Evolutionary conservation across 2,113 vertebrate genomes (phyloP).

Genomic region (Speoplatyrhinus poulsoni): DNA sequence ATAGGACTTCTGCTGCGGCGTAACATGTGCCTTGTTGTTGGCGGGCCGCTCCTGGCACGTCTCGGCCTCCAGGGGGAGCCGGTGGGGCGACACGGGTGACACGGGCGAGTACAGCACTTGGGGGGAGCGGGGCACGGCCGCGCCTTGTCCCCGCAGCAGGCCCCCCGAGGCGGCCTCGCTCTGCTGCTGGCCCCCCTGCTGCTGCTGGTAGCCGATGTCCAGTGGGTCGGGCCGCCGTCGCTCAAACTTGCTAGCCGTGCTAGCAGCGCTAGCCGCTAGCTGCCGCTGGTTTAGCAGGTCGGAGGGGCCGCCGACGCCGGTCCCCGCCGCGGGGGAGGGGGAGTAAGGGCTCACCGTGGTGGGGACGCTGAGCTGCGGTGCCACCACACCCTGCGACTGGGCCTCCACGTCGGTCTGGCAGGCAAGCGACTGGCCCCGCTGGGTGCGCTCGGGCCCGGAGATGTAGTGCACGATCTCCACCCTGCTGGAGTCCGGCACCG

Average conservation of each 20-base stretch:
- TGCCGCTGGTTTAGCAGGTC: constrained; percentile 78
- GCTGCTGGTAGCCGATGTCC: constrained; percentile 94
- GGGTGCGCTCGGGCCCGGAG: constrained; percentile 92
- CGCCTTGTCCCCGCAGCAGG: constrained; percentile 87
- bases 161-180: constrained; percentile 87
- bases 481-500: constrained; percentile 86
- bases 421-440: constrained; percentile 90
- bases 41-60: constrained; percentile 87
- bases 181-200: constrained; percentile 84
- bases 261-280: constrained; percentile 67
- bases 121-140: constrained; percentile 85
- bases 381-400: constrained; percentile 85
- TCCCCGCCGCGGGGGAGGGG: constrained; percentile 77
- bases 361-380: constrained; percentile 88
- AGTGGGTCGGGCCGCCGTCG: constrained; percentile 92
- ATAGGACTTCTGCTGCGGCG: constrained; percentile 95
- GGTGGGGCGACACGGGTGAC: constrained; percentile 92
- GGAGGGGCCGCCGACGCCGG: constrained; percentile 83
- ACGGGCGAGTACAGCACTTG: constrained; percentile 97
- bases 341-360: constrained; percentile 90
- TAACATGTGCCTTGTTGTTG: constrained; percentile 92
- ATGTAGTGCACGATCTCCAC: constrained; percentile 96
- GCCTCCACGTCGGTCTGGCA: constrained; percentile 94
- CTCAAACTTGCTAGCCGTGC: constrained; percentile 78
- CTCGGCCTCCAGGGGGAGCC: constrained; percentile 85